These are phyloP conservation scores for Chesias legatella DNA, from an alignment of 2,888 invertebrate genomes.

Conservation along the genomic window DNA sequence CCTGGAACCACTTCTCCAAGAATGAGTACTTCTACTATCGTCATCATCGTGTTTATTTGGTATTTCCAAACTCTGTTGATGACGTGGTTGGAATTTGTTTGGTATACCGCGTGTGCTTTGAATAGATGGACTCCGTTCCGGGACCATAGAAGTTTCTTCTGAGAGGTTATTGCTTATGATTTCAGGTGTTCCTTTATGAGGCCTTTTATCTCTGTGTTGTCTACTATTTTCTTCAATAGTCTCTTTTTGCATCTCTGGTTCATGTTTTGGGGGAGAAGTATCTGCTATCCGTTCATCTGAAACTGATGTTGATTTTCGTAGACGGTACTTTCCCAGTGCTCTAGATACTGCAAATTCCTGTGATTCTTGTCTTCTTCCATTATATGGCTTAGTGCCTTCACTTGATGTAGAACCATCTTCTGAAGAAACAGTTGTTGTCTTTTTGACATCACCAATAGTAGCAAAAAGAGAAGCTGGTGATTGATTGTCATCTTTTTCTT, in stretches of 20 bases:
- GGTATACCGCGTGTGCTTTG: slow-evolving; percentile 80
- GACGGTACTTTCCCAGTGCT: slow-evolving; percentile 89
- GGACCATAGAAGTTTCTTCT: slow-evolving; percentile 73
- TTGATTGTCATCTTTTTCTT: slow-evolving; percentile 81
- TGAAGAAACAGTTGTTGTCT: slow-evolving; percentile 74
- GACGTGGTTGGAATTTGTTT: slow-evolving; percentile 82
- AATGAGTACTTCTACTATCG: slow-evolving; percentile 92
- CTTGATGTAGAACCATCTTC: slow-evolving; percentile 76
- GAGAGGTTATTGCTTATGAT: slow-evolving; percentile 56
- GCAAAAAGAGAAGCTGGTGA: slow-evolving; percentile 86
- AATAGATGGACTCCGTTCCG: slow-evolving; percentile 84
- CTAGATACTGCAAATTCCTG: slow-evolving; percentile 92
- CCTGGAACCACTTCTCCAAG: slow-evolving; percentile 91
- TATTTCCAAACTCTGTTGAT: slow-evolving; percentile 90
- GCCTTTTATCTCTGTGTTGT: slow-evolving; percentile 52
- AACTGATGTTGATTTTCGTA: slow-evolving; percentile 85
- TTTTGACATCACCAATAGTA: slow-evolving; percentile 87
- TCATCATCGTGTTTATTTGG: slow-evolving; percentile 89
- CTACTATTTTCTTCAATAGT: slow-evolving; percentile 40
- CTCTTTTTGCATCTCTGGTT: slow-evolving; percentile 47
- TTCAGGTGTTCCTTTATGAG: slow-evolving; percentile 59
- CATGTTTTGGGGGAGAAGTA: slow-evolving; percentile 62
- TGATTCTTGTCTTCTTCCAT: slow-evolving; percentile 88
- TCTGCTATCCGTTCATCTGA: slow-evolving; percentile 84
- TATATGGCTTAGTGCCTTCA: slow-evolving; percentile 77